These are phyloP conservation scores for Anguilla pacifica DNA, from an alignment of 2,797 vertebrate genomes.

Conservation along the genomic window DNA sequence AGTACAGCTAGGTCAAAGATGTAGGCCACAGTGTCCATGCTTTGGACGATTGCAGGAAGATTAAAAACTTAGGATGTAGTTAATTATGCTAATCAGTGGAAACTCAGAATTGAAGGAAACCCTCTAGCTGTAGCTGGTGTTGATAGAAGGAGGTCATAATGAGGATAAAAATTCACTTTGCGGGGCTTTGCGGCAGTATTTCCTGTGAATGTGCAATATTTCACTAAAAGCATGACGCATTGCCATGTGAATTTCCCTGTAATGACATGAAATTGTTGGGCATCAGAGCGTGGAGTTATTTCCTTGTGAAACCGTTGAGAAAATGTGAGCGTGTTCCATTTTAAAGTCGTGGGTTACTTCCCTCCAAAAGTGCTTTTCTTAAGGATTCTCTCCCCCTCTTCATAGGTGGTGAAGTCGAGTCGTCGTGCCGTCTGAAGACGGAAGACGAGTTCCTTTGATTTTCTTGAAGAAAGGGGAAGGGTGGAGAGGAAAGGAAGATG, in stretches of 20 bases:
- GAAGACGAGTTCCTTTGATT: slow-evolving; percentile 29
- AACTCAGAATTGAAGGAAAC: neutral
- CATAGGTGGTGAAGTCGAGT: slow-evolving; percentile 13
- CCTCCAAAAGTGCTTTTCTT: neutral
- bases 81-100: neutral
- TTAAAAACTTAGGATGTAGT: neutral
- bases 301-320: neutral
- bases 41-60: neutral
- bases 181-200: neutral
- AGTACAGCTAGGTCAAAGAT: neutral
- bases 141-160: neutral
- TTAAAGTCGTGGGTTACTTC: neutral
- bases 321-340: neutral
- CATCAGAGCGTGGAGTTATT: neutral
- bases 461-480: slow-evolving; percentile 45
- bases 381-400: neutral
- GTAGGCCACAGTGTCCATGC: neutral
- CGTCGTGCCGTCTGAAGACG: slow-evolving; percentile 26
- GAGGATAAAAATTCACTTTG: neutral
- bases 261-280: neutral
- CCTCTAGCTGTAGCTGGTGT: neutral
- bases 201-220: neutral
- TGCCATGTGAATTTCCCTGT: neutral
- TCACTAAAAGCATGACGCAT: neutral
- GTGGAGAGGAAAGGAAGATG: slow-evolving; percentile 68